Percentiles rank a stretch among this genome's conserved stretches.
These are phyloP conservation scores for Tanypteryx hageni DNA, from an alignment of 2,888 invertebrate species.

Conservation along the genomic window DNA sequence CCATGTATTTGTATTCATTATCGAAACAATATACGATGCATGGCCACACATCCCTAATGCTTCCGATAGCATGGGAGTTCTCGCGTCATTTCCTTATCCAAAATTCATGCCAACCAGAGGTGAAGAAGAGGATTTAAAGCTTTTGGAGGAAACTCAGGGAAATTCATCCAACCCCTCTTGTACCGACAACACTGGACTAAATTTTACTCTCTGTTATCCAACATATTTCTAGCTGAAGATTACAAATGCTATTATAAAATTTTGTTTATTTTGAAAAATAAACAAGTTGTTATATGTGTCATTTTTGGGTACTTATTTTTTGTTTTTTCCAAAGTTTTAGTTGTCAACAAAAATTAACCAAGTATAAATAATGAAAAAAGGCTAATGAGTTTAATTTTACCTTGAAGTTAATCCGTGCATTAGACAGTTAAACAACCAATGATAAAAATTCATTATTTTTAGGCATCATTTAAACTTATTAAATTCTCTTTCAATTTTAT, in stretches of 20 bases:
- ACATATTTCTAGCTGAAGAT: too few relatives aligned
- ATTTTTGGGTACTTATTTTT: too few relatives aligned
- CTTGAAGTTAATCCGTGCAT: too few relatives aligned
- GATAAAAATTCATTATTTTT: neutral
- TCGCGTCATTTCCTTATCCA: neutral
- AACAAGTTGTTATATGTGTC: too few relatives aligned
- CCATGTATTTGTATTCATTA: neutral
- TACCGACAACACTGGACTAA: neutral
- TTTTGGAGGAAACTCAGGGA: neutral
- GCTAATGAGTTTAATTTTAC: too few relatives aligned
- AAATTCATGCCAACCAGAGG: neutral
- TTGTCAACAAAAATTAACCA: too few relatives aligned
- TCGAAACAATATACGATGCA: conserved; percentile 33
- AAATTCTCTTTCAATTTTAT: neutral
- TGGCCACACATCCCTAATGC: neutral
- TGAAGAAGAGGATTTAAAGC: conserved; percentile 7
- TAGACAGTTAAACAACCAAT: neutral
- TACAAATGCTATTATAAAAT: too few relatives aligned
- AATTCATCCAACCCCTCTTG: too few relatives aligned
- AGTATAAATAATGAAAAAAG: too few relatives aligned
- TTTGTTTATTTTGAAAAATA: too few relatives aligned
- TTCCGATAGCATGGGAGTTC: neutral
- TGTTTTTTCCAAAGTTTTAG: too few relatives aligned
- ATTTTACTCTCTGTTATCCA: neutral
- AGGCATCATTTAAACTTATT: neutral